Base-by-base conservation (phyloP, 2,888 invertebrate species). In the Bellardia pandia region DNA sequence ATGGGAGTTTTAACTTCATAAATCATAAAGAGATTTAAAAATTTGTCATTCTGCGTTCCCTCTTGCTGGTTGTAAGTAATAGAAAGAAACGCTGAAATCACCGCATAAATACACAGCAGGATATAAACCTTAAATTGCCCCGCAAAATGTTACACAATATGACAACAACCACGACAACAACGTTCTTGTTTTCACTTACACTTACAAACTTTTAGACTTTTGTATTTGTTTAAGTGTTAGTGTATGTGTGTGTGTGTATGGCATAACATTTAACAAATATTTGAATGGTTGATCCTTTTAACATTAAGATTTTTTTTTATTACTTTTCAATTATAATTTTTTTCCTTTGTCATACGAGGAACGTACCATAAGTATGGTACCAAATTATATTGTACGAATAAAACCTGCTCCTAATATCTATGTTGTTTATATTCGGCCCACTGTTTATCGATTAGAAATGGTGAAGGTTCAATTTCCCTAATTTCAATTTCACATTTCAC, bases 311-410 rank as follows among this genome's bases (percentile, higher is more conserved):
- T 89, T 88, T 87, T 89, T 90, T 90, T 90, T 91, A 92, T 91
- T 91, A 92, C 91, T 93, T 77, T 92, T 91, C 93, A 93, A 93
- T 93, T 93, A 93, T 91, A 91, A 89, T 90, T 89, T 90, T 91
- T 90, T 90, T 58, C 5, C 11, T 89, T 91, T 16, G 56, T 37
- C 40, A 68, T 64, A 75, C 72, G 80, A 69, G 74, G 79, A 7
- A 13, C 53, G 33, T 62, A 30, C 23, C 16, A 40, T 40, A 13
- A 56, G 14, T 40, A 11, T 11, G 45, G 45, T 45, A 1, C 5
- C 3, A n/a, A 53, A 53, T 53, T 4, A 14, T 33, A 33, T 13
- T 14, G 33, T 1, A 60, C 9, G 3, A 16, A 58, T 23, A 58
- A 16, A 30, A 23, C 23, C 23, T 23, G 23, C 23, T 23, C 23